phyloP scores from a whole-genome alignment of 2,113 vertebrate genomes.

The Gobio gobio region DNA sequence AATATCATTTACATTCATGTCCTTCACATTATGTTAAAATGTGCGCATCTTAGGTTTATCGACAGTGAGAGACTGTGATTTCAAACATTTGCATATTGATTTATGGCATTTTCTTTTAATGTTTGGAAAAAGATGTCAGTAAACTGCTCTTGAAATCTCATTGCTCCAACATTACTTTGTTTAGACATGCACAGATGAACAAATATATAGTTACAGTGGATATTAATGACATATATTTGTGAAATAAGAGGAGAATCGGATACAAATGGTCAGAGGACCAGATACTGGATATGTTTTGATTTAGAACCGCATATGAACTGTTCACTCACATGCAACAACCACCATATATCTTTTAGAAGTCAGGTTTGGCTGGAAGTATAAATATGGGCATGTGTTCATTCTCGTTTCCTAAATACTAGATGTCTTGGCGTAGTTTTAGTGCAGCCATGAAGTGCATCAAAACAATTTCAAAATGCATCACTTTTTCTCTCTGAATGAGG shows the following conservation, averaged over 20 bases:
- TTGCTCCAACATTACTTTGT: no score
- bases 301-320: background rate
- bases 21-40: no score
- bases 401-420: background rate
- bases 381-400: background rate
- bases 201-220: no score
- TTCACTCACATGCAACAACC: background rate
- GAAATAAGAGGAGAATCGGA: no score
- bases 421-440: background rate
- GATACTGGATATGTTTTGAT: background rate
- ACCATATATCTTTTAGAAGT: background rate
- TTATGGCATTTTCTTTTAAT: no score
- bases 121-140: no score
- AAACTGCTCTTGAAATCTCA: no score
- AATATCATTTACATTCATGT: background rate
- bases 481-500: slow-evolving; percentile 9
- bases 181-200: no score
- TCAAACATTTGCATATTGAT: no score
- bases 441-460: background rate
- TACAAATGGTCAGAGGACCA: background rate
- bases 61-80: no score
- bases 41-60: no score
- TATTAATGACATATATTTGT: no score
- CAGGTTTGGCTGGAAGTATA: background rate
- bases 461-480: background rate